Evolutionary conservation across 2,888 invertebrate genomes (phyloP), one percentile per base, ranked within the genome.

Genomic region (Nebria salina): DNA sequence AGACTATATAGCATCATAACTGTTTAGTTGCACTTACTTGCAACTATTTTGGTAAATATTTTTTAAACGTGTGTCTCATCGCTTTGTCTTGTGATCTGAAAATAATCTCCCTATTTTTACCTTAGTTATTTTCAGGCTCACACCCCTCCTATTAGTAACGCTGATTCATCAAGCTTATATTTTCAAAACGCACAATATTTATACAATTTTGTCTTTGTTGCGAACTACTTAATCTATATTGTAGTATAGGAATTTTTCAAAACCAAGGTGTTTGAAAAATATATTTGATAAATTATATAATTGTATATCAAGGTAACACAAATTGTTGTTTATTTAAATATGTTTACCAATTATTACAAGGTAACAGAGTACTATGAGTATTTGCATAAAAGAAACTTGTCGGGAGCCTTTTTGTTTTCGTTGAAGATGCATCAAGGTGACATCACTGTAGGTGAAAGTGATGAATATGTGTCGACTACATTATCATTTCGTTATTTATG

Each of bases 81-180:
- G 73, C 79, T 79, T 79, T 79, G 78, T 78, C 34, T 78, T 20
- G 70, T 70, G 79, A 79, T 74, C 79, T 79, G 79, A 79, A 79
- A 79, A 79, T 79, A 79, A 79, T 77, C 65, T 79, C 43, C 75
- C 79, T 79, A 79, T 79, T 79, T 79, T 79, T 79, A 79, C 75
- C 79, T 26, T 66, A 43, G 79, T 79, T 79, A 79, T 79, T 79
- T 79, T 79, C 41, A 54, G 74, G 66, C 74, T 74, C 73, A 73
- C 79, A 79, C 74, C 70, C 79, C 79, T 79, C 79, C 66, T 15
- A 11, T 54, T 13, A 7, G 11, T 54, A 54, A 54, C 54, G 54
- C 7, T 54, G 54, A 68, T 13, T 68, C 25, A 54, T 54, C 54
- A 7, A 5, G 13, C 8, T 54, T 34, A 34, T 34, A 34, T 34